These are phyloP conservation scores for Megastigmus dorsalis DNA, from an alignment of 2,888 invertebrate genomes.

Conservation along the genomic window DNA sequence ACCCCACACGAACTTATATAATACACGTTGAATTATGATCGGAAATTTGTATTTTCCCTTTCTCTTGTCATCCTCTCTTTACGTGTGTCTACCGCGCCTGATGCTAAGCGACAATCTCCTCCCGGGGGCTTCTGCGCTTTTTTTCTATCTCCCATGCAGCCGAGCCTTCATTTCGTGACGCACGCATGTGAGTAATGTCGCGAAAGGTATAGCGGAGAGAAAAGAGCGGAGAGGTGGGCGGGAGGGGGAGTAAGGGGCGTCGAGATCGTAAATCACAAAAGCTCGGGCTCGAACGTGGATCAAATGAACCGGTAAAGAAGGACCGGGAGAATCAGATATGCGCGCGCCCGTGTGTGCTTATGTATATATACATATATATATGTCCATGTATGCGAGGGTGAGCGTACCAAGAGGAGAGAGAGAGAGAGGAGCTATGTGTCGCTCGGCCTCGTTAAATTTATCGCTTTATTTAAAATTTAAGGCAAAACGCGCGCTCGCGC, in stretches of 20 bases:
- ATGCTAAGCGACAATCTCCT: slow-evolving; percentile 19
- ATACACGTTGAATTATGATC: slow-evolving; percentile 31
- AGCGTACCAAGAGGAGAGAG: no score
- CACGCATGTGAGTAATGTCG: slow-evolving; percentile 28
- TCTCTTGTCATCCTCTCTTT: slow-evolving; percentile 7
- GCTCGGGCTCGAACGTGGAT: slow-evolving; percentile 20
- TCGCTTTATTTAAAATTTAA: slow-evolving; percentile 61
- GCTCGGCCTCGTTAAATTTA: slow-evolving; percentile 52
- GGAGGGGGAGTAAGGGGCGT: background rate
- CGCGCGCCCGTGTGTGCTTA: background rate
- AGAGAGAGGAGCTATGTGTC: background rate
- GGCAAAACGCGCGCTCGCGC: background rate
- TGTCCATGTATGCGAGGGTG: no score
- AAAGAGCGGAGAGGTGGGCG: no score
- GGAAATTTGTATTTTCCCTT: slow-evolving; percentile 21
- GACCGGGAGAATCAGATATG: slow-evolving; percentile 45
- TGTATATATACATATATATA: no score
- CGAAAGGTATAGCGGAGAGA: no score
- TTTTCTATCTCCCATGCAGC: background rate
- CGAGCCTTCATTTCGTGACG: background rate
- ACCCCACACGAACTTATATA: background rate
- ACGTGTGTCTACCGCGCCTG: slow-evolving; percentile 4
- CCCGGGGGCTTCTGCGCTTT: background rate
- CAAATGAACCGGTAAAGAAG: slow-evolving; percentile 42
- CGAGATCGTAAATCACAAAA: slow-evolving; percentile 46